A percentile compares a stretch with the other conserved stretches of the same genome.
phyloP scores from a whole-genome alignment of 2,797 vertebrate genomes.

The Anas bahamensis region DNA sequence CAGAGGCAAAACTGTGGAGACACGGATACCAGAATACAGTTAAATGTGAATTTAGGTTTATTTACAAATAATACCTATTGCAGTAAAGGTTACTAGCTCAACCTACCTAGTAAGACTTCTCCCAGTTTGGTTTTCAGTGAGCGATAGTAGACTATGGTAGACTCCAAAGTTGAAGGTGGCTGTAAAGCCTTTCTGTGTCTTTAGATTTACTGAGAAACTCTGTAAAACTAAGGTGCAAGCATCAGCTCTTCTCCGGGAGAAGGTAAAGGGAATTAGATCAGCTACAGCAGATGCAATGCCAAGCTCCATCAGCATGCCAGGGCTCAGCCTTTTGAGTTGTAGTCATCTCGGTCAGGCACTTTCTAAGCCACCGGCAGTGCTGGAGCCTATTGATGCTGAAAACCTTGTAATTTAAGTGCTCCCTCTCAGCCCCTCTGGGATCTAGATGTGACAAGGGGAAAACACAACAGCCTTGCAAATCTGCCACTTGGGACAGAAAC shows the following conservation, averaged over 20 bases:
- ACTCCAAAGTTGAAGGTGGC: background rate
- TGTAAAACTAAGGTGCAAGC: background rate
- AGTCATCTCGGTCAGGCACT: background rate
- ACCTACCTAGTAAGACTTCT: background rate
- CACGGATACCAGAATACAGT: background rate
- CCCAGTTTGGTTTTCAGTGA: background rate
- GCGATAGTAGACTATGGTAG: background rate
- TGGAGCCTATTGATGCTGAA: background rate
- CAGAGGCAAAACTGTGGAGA: background rate
- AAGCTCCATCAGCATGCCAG: background rate
- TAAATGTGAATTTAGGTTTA: background rate
- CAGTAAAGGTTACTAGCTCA: background rate
- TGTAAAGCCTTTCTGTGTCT: background rate
- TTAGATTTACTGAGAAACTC: background rate
- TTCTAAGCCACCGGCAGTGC: background rate
- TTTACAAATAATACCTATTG: background rate
- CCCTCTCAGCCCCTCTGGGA: background rate
- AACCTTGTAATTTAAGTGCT: background rate
- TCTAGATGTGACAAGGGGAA: background rate
- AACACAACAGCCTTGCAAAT: background rate
- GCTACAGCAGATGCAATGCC: background rate
- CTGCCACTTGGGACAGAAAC: background rate
- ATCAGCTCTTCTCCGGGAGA: background rate
- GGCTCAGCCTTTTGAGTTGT: background rate
- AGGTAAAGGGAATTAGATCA: background rate